These are phyloP conservation scores for Heliconius congener DNA, from an alignment of 1,140 invertebrate species.

Conservation along the genomic window DNA sequence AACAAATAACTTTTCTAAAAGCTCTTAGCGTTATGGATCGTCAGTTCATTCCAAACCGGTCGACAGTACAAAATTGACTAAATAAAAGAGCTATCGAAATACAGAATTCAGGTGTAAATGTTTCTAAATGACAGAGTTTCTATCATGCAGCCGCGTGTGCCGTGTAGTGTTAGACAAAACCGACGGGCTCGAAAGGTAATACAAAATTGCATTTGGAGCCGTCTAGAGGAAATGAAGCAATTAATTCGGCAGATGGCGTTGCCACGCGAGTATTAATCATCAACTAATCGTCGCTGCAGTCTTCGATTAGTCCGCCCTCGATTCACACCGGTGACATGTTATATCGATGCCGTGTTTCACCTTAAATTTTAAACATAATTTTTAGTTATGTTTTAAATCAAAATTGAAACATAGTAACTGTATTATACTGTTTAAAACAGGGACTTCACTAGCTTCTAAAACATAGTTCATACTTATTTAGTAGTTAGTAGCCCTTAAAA, in stretches of 20 bases:
- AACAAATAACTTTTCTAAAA: constrained; percentile 35
- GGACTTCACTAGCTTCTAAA: too few species aligned
- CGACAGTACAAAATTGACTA: constrained; percentile 31
- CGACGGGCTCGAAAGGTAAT: constrained; percentile 67
- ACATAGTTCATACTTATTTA: too few species aligned
- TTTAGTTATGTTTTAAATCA: background rate
- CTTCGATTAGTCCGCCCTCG: constrained; percentile 75
- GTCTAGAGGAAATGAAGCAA: constrained; percentile 80
- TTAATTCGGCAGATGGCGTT: constrained; percentile 80
- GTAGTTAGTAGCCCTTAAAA: too few species aligned
- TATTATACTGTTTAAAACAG: too few species aligned
- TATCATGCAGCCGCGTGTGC: constrained; percentile 27
- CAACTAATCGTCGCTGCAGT: constrained; percentile 80
- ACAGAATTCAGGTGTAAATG: constrained; percentile 40
- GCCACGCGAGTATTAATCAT: constrained; percentile 80
- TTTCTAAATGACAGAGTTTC: constrained; percentile 36
- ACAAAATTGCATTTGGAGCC: constrained; percentile 79
- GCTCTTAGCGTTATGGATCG: constrained; percentile 38
- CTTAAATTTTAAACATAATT: background rate
- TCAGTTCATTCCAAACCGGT: constrained; percentile 35
- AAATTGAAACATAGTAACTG: too few species aligned
- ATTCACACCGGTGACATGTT: constrained; percentile 43
- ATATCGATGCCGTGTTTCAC: constrained; percentile 15
- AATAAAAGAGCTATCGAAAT: constrained; percentile 39
- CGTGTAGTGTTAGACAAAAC: constrained; percentile 67